Percentiles rank a stretch among this genome's conserved stretches.
Conservation (phyloP, 2,113 vertebrate genomes). For the Centropus unirufus region DNA sequence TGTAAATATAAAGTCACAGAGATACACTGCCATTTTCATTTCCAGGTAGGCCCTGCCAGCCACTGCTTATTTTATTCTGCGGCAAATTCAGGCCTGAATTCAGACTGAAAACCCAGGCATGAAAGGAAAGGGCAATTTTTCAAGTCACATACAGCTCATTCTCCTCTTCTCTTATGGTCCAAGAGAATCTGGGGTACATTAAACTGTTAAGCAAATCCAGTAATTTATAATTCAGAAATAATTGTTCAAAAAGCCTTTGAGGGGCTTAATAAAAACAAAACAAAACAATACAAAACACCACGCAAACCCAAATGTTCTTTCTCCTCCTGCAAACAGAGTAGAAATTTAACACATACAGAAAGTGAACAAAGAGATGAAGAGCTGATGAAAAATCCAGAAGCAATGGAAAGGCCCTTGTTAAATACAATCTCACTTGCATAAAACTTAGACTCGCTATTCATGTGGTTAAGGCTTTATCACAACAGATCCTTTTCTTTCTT, state of each 20-base stretch:
- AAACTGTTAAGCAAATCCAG: neutral
- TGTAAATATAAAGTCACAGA: neutral
- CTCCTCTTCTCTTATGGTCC: neutral
- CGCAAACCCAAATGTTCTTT: neutral
- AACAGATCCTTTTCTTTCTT: neutral
- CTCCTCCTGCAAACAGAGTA: neutral
- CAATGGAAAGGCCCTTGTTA: constrained; percentile 19
- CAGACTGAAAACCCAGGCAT: neutral
- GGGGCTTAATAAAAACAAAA: neutral
- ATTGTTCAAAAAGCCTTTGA: neutral
- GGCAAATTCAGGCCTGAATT: neutral
- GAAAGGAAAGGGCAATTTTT: neutral
- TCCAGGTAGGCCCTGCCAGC: neutral
- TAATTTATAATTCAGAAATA: neutral
- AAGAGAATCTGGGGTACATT: neutral
- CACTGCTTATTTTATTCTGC: neutral
- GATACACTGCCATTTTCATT: neutral
- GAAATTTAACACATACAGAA: neutral
- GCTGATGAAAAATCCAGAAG: constrained; percentile 26
- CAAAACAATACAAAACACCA: no score
- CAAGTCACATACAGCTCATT: neutral
- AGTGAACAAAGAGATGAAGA: constrained; percentile 1
- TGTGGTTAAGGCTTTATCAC: constrained; percentile 32
- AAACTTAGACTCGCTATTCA: constrained; percentile 23
- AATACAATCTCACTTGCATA: constrained; percentile 5